These are phyloP conservation scores for Trachymyrmex septentrionalis DNA, from an alignment of 1,140 invertebrate genomes.

Conservation along the genomic window DNA sequence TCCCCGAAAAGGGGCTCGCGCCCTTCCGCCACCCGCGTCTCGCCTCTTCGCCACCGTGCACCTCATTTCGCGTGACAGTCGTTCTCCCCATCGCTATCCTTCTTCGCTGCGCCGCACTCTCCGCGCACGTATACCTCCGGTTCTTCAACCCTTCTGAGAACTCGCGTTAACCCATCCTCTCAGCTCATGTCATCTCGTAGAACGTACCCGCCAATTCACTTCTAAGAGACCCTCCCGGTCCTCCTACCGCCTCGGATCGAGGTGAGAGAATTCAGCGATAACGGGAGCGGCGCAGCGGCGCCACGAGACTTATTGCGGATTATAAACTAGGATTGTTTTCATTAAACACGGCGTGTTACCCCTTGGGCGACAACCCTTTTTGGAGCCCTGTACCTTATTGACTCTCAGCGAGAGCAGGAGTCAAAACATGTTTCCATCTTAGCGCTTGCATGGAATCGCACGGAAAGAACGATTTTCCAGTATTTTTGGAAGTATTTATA, in stretches of 20 bases:
- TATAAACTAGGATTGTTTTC: slow-evolving; percentile 82
- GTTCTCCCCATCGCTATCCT: slow-evolving; percentile 70
- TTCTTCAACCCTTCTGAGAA: slow-evolving; percentile 66
- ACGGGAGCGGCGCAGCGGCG: slow-evolving; percentile 53
- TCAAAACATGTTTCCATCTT: slow-evolving; percentile 36
- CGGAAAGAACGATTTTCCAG: too few species aligned
- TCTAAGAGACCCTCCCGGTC: slow-evolving; percentile 14
- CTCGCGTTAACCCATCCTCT: slow-evolving; percentile 57
- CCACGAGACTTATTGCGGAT: slow-evolving; percentile 77
- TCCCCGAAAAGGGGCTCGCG: slow-evolving; percentile 62
- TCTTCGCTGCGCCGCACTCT: slow-evolving; percentile 41
- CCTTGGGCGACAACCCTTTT: slow-evolving; percentile 44
- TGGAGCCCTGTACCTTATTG: slow-evolving; percentile 63
- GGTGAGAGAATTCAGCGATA: slow-evolving; percentile 79
- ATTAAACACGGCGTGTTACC: slow-evolving; percentile 73
- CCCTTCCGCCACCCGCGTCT: slow-evolving; percentile 55
- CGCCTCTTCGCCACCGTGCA: slow-evolving; percentile 65
- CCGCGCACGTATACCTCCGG: slow-evolving; percentile 30
- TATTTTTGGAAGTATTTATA: too few species aligned
- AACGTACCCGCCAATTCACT: slow-evolving; percentile 68
- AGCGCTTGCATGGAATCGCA: neutral
- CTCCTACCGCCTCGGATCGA: slow-evolving; percentile 63
- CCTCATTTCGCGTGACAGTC: slow-evolving; percentile 84
- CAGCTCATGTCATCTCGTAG: slow-evolving; percentile 32
- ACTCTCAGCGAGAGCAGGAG: slow-evolving; percentile 18